Evolutionary conservation across 2,888 invertebrate species (phyloP), one percentile per base, ranked within the genome.

Genomic region (Subacronicta megacephala): DNA sequence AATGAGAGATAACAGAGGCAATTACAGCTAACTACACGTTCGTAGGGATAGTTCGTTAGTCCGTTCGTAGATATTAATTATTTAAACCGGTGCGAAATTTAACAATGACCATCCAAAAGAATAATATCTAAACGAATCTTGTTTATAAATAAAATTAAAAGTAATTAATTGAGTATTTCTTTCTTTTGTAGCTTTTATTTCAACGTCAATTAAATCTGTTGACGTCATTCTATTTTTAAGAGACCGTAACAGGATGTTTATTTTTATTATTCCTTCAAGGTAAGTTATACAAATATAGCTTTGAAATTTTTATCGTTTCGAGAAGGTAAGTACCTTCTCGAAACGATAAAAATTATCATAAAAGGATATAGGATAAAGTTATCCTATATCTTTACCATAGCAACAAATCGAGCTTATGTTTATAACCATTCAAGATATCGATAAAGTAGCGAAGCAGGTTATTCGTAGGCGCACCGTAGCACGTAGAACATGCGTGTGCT

Each of bases 1-100:
- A 50, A 38, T 52, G 50, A 10, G 41, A 59, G 72, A 72, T 72
- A 68, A 62, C 56, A 33, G 16, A 0, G 15, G 49, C 35, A 63
- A 59, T 68, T 54, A 68, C 54, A 44, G 17, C 26, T 38, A n/a
- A 10, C 18, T 49, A 45, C 57, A 57, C 42, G 38, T 51, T 46
- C 35, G 26, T 47, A 35, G 12, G 37, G n/a, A n/a, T n/a, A n/a
- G n/a, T n/a, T n/a, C n/a, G n/a, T n/a, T n/a, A n/a, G n/a, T n/a
- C n/a, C 42, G 38, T 51, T 46, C 35, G 26, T 47, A 35, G 12
- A 35, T 50, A 56, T 37, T 57, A n/a, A 59, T 68, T 54, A 57
- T 67, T 49, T 35, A 18, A 16, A 37, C 46, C 33, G 4, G n/a
- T 26, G 23, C 7, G 7, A 20, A 42, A 56, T 54, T 58, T 15